Conservation (phyloP, 2,797 vertebrate genomes). For the Tachyglossus aculeatus region DNA sequence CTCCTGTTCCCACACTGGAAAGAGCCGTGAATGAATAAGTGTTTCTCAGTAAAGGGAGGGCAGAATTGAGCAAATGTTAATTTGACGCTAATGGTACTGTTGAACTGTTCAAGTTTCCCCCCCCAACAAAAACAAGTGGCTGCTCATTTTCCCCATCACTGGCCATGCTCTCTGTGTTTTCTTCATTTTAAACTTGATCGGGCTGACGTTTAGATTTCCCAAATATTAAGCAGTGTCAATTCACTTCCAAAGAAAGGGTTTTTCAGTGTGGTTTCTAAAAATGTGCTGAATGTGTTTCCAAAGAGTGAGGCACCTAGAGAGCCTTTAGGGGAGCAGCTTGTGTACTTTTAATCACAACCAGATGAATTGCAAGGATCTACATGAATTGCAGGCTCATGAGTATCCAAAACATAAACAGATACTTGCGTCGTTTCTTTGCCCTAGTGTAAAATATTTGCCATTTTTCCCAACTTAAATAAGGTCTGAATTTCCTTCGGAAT, state of each 20-base stretch:
- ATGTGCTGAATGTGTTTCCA: conserved; percentile 73
- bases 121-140: conserved; percentile 8
- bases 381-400: not conserved
- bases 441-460: not conserved
- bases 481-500: not conserved
- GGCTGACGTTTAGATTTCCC: conserved; percentile 65
- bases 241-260: conserved; percentile 61
- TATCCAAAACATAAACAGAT: not conserved
- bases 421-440: too few species aligned
- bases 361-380: conserved; percentile 30
- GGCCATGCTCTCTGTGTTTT: conserved; percentile 30
- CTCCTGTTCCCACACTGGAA: too few species aligned
- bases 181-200: conserved; percentile 16
- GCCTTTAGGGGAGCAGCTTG: conserved; percentile 61
- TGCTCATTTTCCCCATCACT: conserved; percentile 20
- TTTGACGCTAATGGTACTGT: not conserved
- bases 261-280: conserved; percentile 69
- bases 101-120: not conserved
- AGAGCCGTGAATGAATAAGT: too few species aligned
- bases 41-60: not conserved
- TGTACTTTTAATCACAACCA: conserved; percentile 52
- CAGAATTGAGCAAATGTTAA: not conserved
- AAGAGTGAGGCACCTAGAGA: conserved; percentile 64
- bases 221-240: conserved; percentile 69
- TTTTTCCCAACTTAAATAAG: not conserved